Evolutionary conservation across 2,797 vertebrate species (phyloP).

Genomic region (Chaetophractus vellerosus): DNA sequence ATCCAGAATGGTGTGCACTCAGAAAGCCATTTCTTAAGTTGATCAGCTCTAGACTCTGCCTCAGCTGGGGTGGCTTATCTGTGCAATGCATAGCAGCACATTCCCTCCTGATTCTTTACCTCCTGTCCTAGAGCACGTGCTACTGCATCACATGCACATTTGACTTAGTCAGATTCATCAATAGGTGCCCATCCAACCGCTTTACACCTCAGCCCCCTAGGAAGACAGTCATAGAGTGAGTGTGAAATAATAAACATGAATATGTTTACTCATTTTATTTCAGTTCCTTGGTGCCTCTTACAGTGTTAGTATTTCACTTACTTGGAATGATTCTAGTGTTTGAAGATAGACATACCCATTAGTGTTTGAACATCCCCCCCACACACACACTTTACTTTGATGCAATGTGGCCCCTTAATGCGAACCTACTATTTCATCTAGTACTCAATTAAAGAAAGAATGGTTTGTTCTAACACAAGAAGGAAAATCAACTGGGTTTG

Average conservation of each 20-base stretch:
- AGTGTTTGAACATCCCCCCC: no score
- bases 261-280: background rate
- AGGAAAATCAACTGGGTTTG: background rate
- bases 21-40: background rate
- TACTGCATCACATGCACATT: background rate
- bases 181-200: background rate
- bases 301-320: background rate
- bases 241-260: background rate
- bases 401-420: background rate
- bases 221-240: background rate
- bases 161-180: background rate
- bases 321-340: background rate
- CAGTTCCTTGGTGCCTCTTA: background rate
- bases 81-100: background rate
- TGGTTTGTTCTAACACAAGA: background rate
- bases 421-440: background rate
- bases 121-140: accelerated
- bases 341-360: background rate
- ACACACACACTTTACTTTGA: background rate
- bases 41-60: background rate
- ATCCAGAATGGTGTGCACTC: background rate
- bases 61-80: background rate
- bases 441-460: background rate
- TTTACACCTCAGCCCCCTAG: background rate
- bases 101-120: background rate